These are phyloP conservation scores for Pycnonotus jocosus DNA, from an alignment of 2,113 vertebrate species.

Conservation along the genomic window DNA sequence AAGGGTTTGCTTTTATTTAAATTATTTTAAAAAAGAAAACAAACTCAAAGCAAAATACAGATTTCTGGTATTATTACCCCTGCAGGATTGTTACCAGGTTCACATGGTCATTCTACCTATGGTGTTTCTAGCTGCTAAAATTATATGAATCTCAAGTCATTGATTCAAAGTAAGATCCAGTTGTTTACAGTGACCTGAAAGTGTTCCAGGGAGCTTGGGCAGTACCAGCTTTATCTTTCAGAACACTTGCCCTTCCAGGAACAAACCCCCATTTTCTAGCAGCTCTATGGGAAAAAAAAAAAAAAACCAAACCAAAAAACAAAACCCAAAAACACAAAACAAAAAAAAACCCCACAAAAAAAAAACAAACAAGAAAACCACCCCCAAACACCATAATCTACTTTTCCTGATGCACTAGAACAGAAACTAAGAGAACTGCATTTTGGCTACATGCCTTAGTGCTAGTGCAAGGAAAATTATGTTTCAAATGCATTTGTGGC, in stretches of 20 bases:
- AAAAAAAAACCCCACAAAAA: no score
- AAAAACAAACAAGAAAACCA: no score
- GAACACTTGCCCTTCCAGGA: not conserved
- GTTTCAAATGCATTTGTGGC: not conserved
- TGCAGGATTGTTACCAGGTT: not conserved
- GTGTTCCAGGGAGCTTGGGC: not conserved
- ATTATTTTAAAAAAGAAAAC: not conserved
- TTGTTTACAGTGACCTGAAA: not conserved
- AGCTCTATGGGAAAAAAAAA: not conserved
- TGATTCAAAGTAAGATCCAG: not conserved
- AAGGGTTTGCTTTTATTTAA: not conserved
- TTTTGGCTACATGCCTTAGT: not conserved
- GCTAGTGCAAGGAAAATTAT: not conserved
- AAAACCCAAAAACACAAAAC: no score
- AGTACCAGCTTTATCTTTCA: not conserved
- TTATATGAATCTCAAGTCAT: not conserved
- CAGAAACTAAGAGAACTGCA: not conserved
- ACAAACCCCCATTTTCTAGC: not conserved
- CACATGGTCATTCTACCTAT: not conserved
- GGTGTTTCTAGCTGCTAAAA: not conserved
- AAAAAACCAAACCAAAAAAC: not conserved
- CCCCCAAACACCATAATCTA: accelerated
- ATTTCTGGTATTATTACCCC: not conserved
- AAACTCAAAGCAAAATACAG: not conserved
- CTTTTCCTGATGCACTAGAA: not conserved